These are phyloP conservation scores for Nyctereutes procyonoides DNA, from an alignment of 2,113 vertebrate genomes.

Conservation along the genomic window DNA sequence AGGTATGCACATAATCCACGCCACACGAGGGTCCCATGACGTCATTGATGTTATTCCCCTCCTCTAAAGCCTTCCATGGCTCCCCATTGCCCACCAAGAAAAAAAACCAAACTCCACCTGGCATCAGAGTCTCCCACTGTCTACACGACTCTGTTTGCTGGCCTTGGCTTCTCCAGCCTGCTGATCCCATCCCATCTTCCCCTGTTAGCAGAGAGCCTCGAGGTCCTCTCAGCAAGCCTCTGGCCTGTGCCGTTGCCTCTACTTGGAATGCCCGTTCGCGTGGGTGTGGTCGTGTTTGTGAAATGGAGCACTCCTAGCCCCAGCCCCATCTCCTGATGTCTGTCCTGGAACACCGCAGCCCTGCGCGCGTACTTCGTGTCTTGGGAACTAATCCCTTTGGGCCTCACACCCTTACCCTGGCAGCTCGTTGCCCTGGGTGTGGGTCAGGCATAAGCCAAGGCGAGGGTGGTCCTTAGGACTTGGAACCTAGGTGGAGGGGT, in stretches of 20 bases:
- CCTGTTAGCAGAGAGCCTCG: not conserved
- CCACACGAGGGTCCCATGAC: not conserved
- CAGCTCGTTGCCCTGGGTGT: not conserved
- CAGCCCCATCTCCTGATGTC: too few species aligned
- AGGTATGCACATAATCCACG: not conserved
- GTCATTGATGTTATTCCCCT: not conserved
- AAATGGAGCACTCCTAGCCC: not conserved
- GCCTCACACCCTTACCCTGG: too few species aligned
- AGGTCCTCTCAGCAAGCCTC: not conserved
- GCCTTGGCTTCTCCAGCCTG: not conserved
- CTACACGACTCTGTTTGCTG: not conserved
- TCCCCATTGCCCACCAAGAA: not conserved
- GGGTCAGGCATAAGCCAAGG: not conserved
- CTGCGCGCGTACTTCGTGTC: rapidly evolving
- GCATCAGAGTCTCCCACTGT: rapidly evolving
- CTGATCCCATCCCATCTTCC: not conserved
- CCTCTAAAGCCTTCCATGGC: not conserved
- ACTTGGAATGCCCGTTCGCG: rapidly evolving
- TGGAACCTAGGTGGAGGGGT: too few species aligned
- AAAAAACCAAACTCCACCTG: not conserved
- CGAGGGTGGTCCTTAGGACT: not conserved
- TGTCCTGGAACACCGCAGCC: not conserved
- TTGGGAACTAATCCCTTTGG: rapidly evolving
- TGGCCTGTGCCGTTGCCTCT: not conserved
- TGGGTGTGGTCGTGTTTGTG: not conserved